Base-by-base conservation (phyloP, 1,140 invertebrate genomes). In the Planococcus citri region DNA sequence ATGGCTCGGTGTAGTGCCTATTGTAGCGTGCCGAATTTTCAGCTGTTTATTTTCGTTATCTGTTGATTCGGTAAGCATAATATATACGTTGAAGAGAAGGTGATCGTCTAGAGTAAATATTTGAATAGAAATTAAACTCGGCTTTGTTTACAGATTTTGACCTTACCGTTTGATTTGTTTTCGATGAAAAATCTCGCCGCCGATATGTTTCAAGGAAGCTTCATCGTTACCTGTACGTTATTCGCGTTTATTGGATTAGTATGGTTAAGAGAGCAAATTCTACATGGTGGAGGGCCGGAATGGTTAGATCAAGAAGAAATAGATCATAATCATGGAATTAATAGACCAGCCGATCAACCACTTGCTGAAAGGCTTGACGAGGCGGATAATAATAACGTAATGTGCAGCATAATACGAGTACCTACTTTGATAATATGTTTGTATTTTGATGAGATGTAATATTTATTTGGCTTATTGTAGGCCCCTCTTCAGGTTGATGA, bases 1-100 rank as follows among this genome's bases (percentile, higher is more conserved):
- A n/a, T 99, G 97, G 97, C 83, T 98, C 2, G 95, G 92, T n/a
- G 82, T 98, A 41, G 96, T 98, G 22, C 96, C 97, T 1, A 79
- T 99, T 14, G 95, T 95, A 22, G 95, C 95, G n/a, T 97, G 94
- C 81, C 84, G 95, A 70, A 97, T 95, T 69, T 97, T 97, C 77
- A 83, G 94, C 73, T 91, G 89, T 77, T 80, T 97, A 17, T 97
- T 97, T 78, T 89, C 90, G 68, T 92, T 91, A 24, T 92, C 92
- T 22, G 83, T 97, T 22, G 88, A 91, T 76, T 84, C 88, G 70
- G 77, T 77, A 71, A 73, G 75, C n/a, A n/a, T 73, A 17, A 25
- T 68, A 9, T 71, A 72, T n/a, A n/a, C n/a, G n/a, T n/a, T 6
- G 29, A 33, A 12, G 29, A 33, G 29, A 33, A 33, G 29, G n/a